phyloP scores from a whole-genome alignment of 2,113 vertebrate genomes.

The Xiphorhynchus elegans region DNA sequence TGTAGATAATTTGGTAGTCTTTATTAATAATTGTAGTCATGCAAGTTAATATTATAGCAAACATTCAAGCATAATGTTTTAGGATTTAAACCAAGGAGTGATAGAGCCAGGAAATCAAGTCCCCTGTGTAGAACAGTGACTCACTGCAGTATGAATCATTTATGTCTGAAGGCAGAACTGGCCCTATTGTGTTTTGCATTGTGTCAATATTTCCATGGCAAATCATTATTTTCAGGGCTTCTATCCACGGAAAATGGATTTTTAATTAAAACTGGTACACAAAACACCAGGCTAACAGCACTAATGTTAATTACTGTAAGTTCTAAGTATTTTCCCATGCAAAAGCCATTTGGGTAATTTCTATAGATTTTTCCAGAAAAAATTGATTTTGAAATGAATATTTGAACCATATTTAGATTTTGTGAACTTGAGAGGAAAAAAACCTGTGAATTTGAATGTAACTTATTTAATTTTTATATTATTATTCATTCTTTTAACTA shows the following conservation, averaged over 20 bases:
- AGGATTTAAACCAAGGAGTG: background rate
- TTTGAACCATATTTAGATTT: background rate
- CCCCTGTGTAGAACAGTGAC: background rate
- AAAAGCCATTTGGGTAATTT: background rate
- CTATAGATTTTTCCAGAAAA: background rate
- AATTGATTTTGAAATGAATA: background rate
- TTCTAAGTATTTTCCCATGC: background rate
- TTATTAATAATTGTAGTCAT: background rate
- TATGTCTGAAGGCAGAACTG: background rate
- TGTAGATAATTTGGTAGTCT: background rate
- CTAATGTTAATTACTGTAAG: background rate
- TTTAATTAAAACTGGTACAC: background rate
- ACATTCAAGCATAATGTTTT: background rate
- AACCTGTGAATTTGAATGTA: background rate
- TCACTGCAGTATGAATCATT: slow-evolving; percentile 34
- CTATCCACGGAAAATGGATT: background rate
- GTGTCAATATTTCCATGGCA: slow-evolving; percentile 32
- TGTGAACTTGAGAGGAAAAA: background rate
- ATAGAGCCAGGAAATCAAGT: slow-evolving; percentile 2
- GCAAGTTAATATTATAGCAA: background rate
- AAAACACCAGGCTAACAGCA: background rate
- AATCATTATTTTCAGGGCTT: background rate
- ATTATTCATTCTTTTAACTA: background rate
- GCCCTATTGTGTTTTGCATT: background rate
- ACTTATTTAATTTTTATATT: background rate